A percentile compares a stretch with the other conserved stretches of the same genome.
Conservation (phyloP, 2,888 invertebrate genomes). For the Erebia palarica region DNA sequence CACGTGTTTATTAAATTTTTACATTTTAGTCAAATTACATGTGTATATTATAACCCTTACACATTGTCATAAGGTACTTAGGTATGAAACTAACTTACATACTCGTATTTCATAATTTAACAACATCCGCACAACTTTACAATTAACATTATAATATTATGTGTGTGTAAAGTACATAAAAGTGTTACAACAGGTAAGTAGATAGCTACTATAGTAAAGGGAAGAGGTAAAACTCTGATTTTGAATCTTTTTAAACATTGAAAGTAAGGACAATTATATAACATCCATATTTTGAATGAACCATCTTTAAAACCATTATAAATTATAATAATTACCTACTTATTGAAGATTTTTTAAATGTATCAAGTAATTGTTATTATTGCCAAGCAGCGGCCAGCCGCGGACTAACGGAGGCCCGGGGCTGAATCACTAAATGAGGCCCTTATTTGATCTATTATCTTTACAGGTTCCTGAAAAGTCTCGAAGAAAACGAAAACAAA, state of each 20-base stretch:
- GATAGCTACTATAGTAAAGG: neutral
- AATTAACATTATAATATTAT: constrained; percentile 12
- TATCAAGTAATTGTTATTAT: no score
- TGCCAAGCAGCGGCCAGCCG: no score
- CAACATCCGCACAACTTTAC: constrained; percentile 27
- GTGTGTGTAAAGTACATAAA: constrained; percentile 13
- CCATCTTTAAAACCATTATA: neutral
- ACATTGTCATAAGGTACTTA: constrained; percentile 49
- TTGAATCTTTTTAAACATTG: neutral
- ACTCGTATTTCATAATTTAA: constrained; percentile 30
- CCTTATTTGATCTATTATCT: no score
- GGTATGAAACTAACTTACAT: constrained; percentile 33
- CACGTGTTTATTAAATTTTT: constrained; percentile 75
- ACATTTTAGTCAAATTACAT: constrained; percentile 68
- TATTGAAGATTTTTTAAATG: no score
- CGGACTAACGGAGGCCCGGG: no score
- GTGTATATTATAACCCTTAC: constrained; percentile 48
- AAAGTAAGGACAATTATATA: neutral
- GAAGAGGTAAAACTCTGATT: neutral
- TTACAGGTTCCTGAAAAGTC: no score
- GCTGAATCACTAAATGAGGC: no score
- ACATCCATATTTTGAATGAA: neutral
- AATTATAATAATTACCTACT: no score
- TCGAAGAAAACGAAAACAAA: no score
- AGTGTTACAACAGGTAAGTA: constrained; percentile 17